Conservation (phyloP, 2,113 vertebrate species). For the Albula glossodonta region DNA sequence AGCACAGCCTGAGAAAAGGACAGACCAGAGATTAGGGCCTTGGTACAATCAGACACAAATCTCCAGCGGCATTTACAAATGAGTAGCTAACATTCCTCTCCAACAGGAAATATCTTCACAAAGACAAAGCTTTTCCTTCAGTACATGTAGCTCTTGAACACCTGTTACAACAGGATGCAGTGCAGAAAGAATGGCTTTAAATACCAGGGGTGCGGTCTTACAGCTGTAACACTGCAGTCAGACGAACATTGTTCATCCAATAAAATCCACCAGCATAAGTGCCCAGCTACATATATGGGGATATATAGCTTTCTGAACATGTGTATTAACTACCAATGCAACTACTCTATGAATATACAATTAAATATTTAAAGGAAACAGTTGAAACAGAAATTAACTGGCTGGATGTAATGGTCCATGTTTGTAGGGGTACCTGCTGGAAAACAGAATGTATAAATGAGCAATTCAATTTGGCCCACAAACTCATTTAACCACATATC, state of each 20-base stretch:
- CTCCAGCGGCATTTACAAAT: background rate
- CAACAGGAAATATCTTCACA: background rate
- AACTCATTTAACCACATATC: too few relatives aligned
- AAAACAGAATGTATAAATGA: too few relatives aligned
- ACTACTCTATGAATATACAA: background rate
- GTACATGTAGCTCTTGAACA: background rate
- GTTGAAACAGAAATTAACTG: background rate
- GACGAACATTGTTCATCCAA: background rate
- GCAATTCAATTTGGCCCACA: too few relatives aligned
- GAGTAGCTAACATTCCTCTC: background rate
- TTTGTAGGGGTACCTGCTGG: background rate
- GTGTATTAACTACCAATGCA: too few relatives aligned
- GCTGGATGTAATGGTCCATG: background rate
- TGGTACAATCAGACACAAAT: constrained; percentile 7
- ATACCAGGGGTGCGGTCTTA: background rate
- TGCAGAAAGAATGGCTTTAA: background rate
- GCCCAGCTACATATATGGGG: background rate
- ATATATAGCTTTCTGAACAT: too few relatives aligned
- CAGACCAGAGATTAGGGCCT: constrained; percentile 13
- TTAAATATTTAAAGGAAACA: background rate
- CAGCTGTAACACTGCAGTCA: background rate
- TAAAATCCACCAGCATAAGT: background rate
- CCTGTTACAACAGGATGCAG: background rate
- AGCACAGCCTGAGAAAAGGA: constrained; percentile 73
- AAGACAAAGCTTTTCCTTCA: background rate